Conservation (phyloP, 2,888 invertebrate species). For the Aspidiotus destructor region DNA sequence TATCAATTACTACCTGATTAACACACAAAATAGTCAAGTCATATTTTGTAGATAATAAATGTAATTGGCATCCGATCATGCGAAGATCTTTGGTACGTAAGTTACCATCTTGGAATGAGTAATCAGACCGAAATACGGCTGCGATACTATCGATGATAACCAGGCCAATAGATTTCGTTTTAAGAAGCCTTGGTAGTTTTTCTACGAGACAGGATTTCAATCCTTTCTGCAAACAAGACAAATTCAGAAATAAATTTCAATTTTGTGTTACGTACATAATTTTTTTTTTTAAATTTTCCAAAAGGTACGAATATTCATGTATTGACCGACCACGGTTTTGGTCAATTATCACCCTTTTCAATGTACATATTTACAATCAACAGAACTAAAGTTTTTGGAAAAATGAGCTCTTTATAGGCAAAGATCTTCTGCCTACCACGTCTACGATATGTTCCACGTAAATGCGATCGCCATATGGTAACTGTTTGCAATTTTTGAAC, state of each 20-base stretch:
- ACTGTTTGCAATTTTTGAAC: conserved; percentile 29
- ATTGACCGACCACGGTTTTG: too few relatives aligned
- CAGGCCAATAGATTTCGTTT: conserved; percentile 47
- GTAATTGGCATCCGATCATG: conserved; percentile 49
- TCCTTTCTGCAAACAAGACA: conserved; percentile 44
- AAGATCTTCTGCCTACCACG: conserved; percentile 41
- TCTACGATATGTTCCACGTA: conserved; percentile 58
- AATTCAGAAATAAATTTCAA: too few relatives aligned
- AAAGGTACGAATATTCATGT: too few relatives aligned
- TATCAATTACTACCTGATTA: conserved; percentile 53
- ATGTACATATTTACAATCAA: too few relatives aligned
- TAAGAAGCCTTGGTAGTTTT: conserved; percentile 44
- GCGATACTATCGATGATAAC: conserved; percentile 66
- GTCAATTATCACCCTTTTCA: too few relatives aligned
- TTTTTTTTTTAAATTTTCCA: too few relatives aligned
- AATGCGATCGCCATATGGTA: conserved; percentile 50
- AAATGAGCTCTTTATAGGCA: too few relatives aligned
- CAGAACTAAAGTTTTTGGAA: too few relatives aligned
- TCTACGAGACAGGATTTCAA: conserved; percentile 48
- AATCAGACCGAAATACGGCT: conserved; percentile 54
- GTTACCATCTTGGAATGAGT: conserved; percentile 46
- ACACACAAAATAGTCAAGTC: conserved; percentile 55
- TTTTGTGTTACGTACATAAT: too few relatives aligned
- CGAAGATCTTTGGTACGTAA: conserved; percentile 51
- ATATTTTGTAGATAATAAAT: conserved; percentile 48